Conservation (phyloP, 1,140 invertebrate genomes). For the Brachionus koreanus region DNA sequence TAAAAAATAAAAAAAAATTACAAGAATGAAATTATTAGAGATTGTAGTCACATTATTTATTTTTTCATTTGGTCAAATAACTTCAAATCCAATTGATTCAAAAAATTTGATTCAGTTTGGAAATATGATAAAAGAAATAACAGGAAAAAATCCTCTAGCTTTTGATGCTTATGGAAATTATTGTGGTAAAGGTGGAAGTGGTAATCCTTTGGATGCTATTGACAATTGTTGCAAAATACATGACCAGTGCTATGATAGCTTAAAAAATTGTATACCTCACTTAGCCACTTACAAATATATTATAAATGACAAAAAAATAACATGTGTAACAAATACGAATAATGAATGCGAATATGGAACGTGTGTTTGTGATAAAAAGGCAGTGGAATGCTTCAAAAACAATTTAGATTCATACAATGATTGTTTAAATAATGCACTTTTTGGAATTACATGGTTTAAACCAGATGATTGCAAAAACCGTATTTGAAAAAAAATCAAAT, state of each 20-base stretch:
- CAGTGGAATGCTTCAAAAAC: not conserved
- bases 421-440: not conserved
- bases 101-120: constrained; percentile 45
- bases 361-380: not conserved
- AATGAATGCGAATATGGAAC: not conserved
- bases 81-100: not conserved
- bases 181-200: constrained; percentile 47
- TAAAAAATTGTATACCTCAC: not conserved
- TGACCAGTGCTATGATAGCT: not conserved
- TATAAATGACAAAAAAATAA: not conserved
- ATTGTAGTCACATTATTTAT: not conserved
- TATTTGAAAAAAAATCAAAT: not conserved
- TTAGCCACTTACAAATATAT: not conserved
- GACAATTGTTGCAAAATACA: constrained; percentile 31
- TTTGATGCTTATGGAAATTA: constrained; percentile 47
- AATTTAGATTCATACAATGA: not conserved
- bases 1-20: not conserved
- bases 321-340: not conserved
- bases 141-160: constrained; percentile 45
- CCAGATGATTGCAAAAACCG: not conserved
- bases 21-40: not conserved
- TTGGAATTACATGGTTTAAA: not conserved
- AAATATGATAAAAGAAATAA: constrained; percentile 46
- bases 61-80: not conserved
- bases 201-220: constrained; percentile 46